These are phyloP conservation scores for Oreochromis spilurus DNA, from an alignment of 2,113 vertebrate species.

Conservation along the genomic window DNA sequence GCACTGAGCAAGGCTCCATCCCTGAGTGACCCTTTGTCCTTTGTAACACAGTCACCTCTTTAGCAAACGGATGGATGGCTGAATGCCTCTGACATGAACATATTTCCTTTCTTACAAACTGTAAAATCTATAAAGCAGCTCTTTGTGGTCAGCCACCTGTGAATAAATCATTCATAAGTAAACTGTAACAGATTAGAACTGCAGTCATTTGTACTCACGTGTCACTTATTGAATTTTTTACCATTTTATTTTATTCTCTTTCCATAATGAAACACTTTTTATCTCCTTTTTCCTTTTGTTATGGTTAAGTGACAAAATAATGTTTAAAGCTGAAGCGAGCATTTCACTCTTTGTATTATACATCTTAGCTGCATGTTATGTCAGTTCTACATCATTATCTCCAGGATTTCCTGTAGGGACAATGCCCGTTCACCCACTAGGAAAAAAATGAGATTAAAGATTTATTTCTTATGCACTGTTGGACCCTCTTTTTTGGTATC, in stretches of 20 bases:
- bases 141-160: background rate
- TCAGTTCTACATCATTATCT: background rate
- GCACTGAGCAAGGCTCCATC: background rate
- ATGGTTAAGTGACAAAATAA: background rate
- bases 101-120: background rate
- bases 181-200: background rate
- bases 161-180: background rate
- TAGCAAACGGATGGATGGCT: background rate
- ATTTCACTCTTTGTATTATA: background rate
- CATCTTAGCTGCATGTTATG: background rate
- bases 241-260: background rate
- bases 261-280: background rate
- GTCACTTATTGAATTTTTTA: background rate
- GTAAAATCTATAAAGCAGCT: constrained; percentile 3
- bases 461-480: constrained; percentile 17
- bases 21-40: background rate
- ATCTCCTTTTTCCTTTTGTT: background rate
- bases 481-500: background rate
- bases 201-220: background rate
- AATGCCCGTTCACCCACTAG: background rate
- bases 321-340: background rate
- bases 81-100: background rate
- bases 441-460: constrained; percentile 34
- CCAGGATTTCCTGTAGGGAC: background rate
- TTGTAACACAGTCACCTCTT: background rate